Conservation (phyloP, 2,888 invertebrate species). For the Trissonchulus sp. region DNA sequence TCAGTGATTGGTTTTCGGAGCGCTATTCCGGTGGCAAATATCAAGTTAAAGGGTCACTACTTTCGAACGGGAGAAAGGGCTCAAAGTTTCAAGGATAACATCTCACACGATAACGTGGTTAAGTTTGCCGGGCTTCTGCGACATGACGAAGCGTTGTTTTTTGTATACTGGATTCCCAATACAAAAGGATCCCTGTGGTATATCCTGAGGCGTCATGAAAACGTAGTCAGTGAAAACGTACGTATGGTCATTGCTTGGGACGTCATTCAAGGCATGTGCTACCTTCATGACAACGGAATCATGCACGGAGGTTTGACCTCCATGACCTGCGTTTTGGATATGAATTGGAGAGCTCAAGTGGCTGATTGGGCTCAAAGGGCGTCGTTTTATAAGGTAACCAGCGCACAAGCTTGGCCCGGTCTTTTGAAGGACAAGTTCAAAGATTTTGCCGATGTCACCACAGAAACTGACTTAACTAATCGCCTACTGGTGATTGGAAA, state of each 20-base stretch:
- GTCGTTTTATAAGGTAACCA: background rate
- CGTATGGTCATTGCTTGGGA: slow-evolving; percentile 31
- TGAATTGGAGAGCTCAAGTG: slow-evolving; percentile 49
- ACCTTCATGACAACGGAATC: slow-evolving; percentile 46
- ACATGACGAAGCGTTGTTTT: background rate
- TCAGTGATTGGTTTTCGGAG: background rate
- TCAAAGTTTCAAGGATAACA: background rate
- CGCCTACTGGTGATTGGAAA: background rate
- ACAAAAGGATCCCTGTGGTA: slow-evolving; percentile 6
- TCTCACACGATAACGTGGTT: background rate
- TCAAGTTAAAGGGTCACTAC: background rate
- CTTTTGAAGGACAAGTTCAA: background rate
- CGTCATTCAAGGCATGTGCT: slow-evolving; percentile 39
- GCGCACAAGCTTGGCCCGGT: background rate
- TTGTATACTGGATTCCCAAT: slow-evolving; percentile 20
- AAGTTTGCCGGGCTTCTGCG: slow-evolving; percentile 12
- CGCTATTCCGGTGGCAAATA: background rate
- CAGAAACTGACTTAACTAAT: background rate
- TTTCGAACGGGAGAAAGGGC: background rate
- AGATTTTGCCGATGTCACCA: background rate
- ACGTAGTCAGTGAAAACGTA: slow-evolving; percentile 30
- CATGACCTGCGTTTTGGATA: slow-evolving; percentile 47
- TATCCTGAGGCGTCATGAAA: background rate
- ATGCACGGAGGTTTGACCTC: slow-evolving; percentile 49
- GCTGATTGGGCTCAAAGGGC: slow-evolving; percentile 47